Evolutionary conservation across 2,797 vertebrate genomes (phyloP).

Genomic region (Clarias laeviceps): DNA sequence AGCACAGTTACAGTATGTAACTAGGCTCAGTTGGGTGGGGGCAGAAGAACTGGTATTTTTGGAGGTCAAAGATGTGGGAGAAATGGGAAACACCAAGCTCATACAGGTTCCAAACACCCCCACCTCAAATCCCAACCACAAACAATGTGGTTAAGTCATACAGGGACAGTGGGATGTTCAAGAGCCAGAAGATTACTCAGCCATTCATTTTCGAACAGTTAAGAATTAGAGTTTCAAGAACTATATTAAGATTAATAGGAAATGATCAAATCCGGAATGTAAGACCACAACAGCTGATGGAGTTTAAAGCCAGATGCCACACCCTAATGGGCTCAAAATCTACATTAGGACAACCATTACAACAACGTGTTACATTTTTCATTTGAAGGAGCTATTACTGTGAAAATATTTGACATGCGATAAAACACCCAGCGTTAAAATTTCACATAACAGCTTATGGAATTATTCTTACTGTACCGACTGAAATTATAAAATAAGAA

Average conservation of each 20-base stretch:
- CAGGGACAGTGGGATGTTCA: neutral
- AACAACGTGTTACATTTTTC: neutral
- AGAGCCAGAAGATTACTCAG: neutral
- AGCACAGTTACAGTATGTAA: neutral
- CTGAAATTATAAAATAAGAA: neutral
- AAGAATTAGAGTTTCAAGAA: neutral
- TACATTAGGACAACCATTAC: neutral
- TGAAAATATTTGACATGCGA: neutral
- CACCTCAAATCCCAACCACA: neutral
- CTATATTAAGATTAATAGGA: neutral
- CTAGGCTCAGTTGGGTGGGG: neutral
- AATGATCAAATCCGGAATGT: neutral
- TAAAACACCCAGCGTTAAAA: neutral
- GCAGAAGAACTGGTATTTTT: neutral
- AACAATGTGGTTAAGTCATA: neutral
- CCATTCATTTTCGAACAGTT: neutral
- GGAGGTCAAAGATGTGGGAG: neutral
- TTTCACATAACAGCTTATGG: neutral
- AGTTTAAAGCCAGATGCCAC: neutral
- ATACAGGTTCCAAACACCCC: neutral
- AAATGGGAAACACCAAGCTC: neutral
- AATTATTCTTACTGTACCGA: neutral
- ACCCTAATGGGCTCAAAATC: neutral
- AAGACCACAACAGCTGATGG: constrained; percentile 14
- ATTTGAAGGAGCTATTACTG: too few relatives aligned